Conservation (phyloP, 1,140 invertebrate species). For the Drosophila repletoides region DNA sequence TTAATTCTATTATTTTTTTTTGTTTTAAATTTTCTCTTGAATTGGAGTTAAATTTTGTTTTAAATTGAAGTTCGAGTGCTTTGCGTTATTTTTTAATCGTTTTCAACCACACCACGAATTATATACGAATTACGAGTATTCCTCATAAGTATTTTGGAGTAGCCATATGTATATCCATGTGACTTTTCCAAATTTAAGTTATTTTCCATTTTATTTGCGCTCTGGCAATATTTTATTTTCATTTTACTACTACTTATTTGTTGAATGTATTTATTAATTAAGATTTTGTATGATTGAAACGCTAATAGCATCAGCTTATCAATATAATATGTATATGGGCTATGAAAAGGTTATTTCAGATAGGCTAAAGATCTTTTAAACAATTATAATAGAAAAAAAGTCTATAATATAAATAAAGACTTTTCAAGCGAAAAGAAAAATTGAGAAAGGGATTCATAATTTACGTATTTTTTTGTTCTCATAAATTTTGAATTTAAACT, state of each 20-base stretch:
- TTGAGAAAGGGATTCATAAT: too few relatives aligned
- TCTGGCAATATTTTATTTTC: neutral
- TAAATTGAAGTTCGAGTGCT: constrained; percentile 28
- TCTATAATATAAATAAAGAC: too few relatives aligned
- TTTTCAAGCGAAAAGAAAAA: too few relatives aligned
- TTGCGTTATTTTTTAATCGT: constrained; percentile 34
- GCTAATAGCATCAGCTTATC: neutral
- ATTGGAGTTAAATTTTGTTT: constrained; percentile 42
- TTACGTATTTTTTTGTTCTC: too few relatives aligned
- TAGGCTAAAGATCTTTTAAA: too few relatives aligned
- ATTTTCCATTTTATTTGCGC: neutral
- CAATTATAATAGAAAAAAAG: too few relatives aligned
- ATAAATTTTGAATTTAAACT: too few relatives aligned
- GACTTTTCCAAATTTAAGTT: neutral
- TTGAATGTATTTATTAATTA: constrained; percentile 1
- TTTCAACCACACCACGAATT: constrained; percentile 65
- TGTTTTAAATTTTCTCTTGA: constrained; percentile 19
- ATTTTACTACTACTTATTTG: neutral
- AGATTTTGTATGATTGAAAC: neutral
- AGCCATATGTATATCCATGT: too few relatives aligned
- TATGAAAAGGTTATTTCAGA: too few relatives aligned
- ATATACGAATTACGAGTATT: constrained; percentile 53
- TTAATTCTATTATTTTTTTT: constrained; percentile 11
- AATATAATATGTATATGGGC: neutral
- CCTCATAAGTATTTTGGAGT: constrained; percentile 4